These are phyloP conservation scores for Microtus californicus DNA, from an alignment of 2,797 vertebrate genomes.

Conservation along the genomic window DNA sequence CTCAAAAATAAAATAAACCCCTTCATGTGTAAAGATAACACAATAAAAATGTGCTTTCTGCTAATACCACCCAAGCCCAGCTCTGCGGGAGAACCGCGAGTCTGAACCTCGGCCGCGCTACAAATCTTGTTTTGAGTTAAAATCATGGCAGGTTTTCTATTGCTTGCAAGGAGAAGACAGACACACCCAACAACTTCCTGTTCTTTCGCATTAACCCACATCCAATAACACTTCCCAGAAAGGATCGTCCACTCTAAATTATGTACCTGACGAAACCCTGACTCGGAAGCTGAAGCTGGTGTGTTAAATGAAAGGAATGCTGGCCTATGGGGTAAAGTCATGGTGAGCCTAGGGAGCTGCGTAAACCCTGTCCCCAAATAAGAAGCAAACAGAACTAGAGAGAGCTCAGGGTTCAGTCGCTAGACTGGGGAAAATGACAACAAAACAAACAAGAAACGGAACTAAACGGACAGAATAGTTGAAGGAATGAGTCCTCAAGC, in stretches of 20 bases:
- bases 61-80: not conserved
- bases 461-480: not conserved
- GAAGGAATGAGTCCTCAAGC: constrained; percentile 10
- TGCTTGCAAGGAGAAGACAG: not conserved
- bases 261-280: not conserved
- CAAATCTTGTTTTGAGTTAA: constrained; percentile 45
- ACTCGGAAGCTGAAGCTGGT: not conserved
- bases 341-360: not conserved
- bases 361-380: not conserved
- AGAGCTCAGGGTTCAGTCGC: not conserved
- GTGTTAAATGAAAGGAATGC: no score
- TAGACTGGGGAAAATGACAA: not conserved
- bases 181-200: not conserved
- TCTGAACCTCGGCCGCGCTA: not conserved
- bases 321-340: not conserved
- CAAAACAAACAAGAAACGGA: not conserved
- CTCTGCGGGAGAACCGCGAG: not conserved
- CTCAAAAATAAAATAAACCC: not conserved
- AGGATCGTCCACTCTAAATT: not conserved
- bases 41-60: not conserved
- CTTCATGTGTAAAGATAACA: not conserved
- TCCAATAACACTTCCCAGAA: constrained; percentile 30
- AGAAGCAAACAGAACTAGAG: not conserved
- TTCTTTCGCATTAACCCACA: constrained; percentile 33
- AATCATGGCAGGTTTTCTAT: constrained; percentile 23